Evolutionary conservation across 1,140 invertebrate species (phyloP).

Genomic region (Macrosteles quadrilineatus): DNA sequence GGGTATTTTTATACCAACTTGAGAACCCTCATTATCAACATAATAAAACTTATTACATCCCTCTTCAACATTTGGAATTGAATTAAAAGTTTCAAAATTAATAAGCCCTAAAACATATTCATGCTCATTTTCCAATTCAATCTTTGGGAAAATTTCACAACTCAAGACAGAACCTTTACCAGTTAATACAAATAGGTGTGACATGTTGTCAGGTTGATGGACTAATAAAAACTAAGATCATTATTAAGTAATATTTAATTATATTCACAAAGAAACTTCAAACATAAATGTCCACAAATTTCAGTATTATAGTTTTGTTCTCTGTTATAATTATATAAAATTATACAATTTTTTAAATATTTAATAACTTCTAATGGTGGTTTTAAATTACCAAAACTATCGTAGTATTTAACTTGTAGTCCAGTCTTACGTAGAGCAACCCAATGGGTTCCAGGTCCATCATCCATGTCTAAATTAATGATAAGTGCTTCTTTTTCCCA

Average conservation of each 20-base stretch:
- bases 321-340: constrained; percentile 17
- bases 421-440: constrained; percentile 43
- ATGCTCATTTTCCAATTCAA: background rate
- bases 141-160: background rate
- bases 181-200: background rate
- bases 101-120: background rate
- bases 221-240: too few relatives aligned
- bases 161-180: background rate
- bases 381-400: constrained; percentile 7
- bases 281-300: constrained; percentile 17
- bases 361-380: constrained; percentile 3
- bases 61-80: constrained; percentile 20
- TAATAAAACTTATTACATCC: background rate
- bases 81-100: constrained; percentile 1
- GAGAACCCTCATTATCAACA: too few relatives aligned
- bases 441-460: constrained; percentile 46
- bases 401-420: constrained; percentile 15
- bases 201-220: too few relatives aligned
- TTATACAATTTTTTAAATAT: constrained; percentile 12
- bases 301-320: constrained; percentile 4
- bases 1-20: too few relatives aligned
- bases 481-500: constrained; percentile 42
- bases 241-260: too few relatives aligned
- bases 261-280: background rate
- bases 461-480: constrained; percentile 44